Percentiles rank a stretch among this genome's conserved stretches.
These are phyloP conservation scores for Fulmarus glacialis DNA, from an alignment of 2,113 vertebrate species.

Conservation along the genomic window DNA sequence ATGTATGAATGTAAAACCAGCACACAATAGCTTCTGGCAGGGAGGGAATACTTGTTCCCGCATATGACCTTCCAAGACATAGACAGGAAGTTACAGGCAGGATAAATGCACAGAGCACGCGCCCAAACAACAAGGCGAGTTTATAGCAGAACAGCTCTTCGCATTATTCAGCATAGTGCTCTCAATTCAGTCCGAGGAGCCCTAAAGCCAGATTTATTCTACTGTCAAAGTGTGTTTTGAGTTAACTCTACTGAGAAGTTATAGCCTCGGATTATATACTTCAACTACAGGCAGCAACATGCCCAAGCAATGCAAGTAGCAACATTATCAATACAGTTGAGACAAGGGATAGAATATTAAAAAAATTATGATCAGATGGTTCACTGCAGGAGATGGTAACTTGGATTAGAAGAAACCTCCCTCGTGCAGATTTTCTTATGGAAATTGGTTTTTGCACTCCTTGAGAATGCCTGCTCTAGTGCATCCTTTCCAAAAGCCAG, in stretches of 20 bases:
- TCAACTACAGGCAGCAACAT: not conserved
- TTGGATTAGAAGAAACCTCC: not conserved
- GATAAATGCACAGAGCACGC: not conserved
- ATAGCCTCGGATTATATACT: not conserved
- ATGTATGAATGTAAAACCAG: not conserved
- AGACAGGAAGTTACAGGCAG: not conserved
- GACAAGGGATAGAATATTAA: not conserved
- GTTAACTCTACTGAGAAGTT: not conserved
- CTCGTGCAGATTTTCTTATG: not conserved
- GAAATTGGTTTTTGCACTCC: not conserved
- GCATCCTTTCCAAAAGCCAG: not conserved
- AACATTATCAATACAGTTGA: not conserved
- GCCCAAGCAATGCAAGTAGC: not conserved
- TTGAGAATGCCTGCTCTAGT: not conserved
- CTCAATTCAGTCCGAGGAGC: not conserved
- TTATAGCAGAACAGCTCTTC: not conserved
- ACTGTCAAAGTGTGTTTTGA: constrained; percentile 9
- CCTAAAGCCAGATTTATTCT: constrained; percentile 25
- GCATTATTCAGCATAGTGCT: constrained; percentile 16
- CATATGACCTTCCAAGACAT: not conserved
- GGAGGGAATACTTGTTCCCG: not conserved
- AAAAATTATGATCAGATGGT: not conserved
- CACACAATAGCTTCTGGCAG: not conserved
- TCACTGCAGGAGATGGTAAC: not conserved
- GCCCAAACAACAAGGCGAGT: not conserved